Conservation (phyloP, 2,113 vertebrate genomes). For the Embiotoca jacksoni region DNA sequence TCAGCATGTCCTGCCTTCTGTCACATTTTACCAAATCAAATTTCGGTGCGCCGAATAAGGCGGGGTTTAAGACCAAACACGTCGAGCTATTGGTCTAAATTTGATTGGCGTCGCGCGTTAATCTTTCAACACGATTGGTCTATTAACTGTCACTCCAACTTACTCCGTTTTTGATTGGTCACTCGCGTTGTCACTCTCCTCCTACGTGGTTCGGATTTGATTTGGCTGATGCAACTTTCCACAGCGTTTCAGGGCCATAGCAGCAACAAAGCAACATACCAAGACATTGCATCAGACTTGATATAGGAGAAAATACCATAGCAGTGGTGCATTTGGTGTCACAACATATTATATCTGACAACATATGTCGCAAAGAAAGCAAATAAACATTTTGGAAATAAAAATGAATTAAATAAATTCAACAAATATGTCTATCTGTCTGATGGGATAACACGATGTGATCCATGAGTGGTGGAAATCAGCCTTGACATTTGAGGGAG, state of each 20-base stretch:
- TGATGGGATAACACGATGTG: background rate
- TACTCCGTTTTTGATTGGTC: constrained; percentile 49
- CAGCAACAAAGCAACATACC: constrained; percentile 16
- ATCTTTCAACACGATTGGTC: constrained; percentile 4
- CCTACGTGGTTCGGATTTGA: background rate
- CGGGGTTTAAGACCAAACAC: background rate
- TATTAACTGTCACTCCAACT: constrained; percentile 3
- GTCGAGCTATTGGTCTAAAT: constrained; percentile 49
- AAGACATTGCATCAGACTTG: constrained; percentile 78
- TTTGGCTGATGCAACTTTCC: constrained; percentile 83
- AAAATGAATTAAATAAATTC: background rate
- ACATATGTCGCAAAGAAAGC: background rate
- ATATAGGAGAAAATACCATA: too few relatives aligned
- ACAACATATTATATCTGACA: background rate
- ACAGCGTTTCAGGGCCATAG: constrained; percentile 65
- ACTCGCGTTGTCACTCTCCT: constrained; percentile 13
- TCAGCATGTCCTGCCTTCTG: accelerated
- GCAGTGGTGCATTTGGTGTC: too few relatives aligned
- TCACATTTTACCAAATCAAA: constrained; percentile 46
- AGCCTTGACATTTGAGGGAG: background rate
- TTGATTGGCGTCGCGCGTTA: accelerated
- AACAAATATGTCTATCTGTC: background rate
- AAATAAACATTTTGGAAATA: too few relatives aligned
- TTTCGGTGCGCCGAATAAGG: constrained; percentile 30
- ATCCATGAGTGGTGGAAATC: background rate